These are phyloP conservation scores for Microcebus jonahi DNA, from an alignment of 2,113 vertebrate species.

Conservation along the genomic window DNA sequence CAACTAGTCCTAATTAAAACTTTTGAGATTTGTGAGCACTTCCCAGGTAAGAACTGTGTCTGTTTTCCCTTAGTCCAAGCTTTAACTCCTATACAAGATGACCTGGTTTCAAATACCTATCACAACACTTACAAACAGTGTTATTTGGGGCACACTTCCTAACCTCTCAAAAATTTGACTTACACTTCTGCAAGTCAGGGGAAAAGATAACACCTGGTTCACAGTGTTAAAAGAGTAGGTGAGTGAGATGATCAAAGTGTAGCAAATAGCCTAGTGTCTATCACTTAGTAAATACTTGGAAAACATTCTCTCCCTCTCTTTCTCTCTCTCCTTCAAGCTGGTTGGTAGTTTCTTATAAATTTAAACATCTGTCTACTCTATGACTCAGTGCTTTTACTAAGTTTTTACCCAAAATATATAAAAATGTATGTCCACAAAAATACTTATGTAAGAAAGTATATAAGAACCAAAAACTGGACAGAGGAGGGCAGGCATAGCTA, in stretches of 20 bases:
- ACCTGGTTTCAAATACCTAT: background rate
- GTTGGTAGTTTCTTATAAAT: background rate
- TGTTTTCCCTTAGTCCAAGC: background rate
- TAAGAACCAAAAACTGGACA: background rate
- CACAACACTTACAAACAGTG: background rate
- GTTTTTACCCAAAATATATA: background rate
- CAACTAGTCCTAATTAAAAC: background rate
- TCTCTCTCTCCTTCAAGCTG: background rate
- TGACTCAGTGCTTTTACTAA: background rate
- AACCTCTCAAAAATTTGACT: background rate
- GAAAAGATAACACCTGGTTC: background rate
- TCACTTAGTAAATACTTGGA: background rate
- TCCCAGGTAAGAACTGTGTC: background rate
- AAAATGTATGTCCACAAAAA: background rate
- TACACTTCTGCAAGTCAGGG: conserved; percentile 36
- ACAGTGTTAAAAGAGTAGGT: background rate
- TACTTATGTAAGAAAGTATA: background rate
- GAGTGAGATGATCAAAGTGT: background rate
- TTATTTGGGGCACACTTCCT: background rate
- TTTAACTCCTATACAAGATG: background rate
- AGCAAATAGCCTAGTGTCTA: background rate
- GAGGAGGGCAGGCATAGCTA: background rate
- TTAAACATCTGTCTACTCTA: background rate
- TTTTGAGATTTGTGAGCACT: background rate
- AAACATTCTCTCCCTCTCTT: background rate